Percentiles rank a stretch among this genome's conserved stretches.
Evolutionary conservation across 2,888 invertebrate genomes (phyloP).

Genomic region (Lochmaea crataegi): DNA sequence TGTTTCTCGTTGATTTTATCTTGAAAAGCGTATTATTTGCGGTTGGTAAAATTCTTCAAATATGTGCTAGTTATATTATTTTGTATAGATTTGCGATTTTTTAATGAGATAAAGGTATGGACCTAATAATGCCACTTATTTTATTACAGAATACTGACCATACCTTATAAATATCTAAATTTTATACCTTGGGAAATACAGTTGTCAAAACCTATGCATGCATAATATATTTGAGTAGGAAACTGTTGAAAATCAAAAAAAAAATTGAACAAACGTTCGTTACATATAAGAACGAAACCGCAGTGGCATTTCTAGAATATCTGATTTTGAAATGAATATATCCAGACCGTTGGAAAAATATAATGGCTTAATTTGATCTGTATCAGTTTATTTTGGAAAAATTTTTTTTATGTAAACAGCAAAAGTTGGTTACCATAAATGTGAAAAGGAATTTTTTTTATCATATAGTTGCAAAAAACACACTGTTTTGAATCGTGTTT

Average conservation of each 20-base stretch:
- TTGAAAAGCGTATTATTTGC: conserved; percentile 42
- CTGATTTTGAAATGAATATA: background rate
- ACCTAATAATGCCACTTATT: background rate
- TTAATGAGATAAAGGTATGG: conserved; percentile 6
- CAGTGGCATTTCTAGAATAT: background rate
- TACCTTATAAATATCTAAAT: background rate
- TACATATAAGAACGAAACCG: background rate
- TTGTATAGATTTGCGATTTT: conserved; percentile 10
- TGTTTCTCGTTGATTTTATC: conserved; percentile 48
- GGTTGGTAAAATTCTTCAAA: conserved; percentile 26
- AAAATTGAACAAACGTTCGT: background rate
- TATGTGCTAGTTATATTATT: conserved; percentile 17
- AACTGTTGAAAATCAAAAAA: background rate
- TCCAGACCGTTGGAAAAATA: background rate
- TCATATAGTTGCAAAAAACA: no score
- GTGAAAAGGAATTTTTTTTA: no score
- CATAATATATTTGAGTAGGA: background rate
- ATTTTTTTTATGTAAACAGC: no score
- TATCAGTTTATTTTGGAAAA: no score
- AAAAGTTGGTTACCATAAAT: no score
- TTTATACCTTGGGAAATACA: background rate
- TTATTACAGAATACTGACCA: background rate
- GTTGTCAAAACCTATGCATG: background rate
- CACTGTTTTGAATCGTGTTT: no score
- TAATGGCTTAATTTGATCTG: background rate